phyloP scores from a whole-genome alignment of 2,888 invertebrate species.

The Dendrolimus pini region DNA sequence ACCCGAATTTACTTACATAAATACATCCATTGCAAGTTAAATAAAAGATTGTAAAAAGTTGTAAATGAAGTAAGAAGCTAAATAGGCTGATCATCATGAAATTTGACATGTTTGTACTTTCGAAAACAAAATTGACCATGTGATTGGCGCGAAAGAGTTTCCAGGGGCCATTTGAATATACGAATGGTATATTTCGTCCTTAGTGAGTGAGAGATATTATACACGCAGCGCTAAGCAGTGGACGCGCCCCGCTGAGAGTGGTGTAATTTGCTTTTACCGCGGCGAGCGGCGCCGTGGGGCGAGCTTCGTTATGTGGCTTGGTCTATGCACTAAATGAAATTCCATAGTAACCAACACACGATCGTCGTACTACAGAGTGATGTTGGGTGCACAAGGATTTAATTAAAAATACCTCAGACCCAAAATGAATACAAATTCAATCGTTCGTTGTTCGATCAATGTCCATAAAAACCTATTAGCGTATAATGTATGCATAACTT shows the following conservation, averaged over 20 bases:
- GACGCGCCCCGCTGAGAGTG: conserved; percentile 34
- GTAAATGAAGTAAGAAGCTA: no score
- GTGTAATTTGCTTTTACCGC: conserved; percentile 51
- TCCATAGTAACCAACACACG: conserved; percentile 20
- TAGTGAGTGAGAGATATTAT: not conserved
- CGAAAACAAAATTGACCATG: no score
- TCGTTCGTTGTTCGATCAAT: not conserved
- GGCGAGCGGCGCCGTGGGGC: conserved; percentile 24
- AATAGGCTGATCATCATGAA: no score
- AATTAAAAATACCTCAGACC: conserved; percentile 26
- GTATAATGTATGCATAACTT: not conserved
- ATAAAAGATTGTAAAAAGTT: no score
- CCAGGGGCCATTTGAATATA: no score
- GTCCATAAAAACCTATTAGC: not conserved
- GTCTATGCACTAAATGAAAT: conserved; percentile 26
- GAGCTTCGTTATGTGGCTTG: conserved; percentile 10
- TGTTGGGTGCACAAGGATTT: conserved; percentile 12
- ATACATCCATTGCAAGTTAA: no score
- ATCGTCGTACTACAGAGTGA: conserved; percentile 14
- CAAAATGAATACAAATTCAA: conserved; percentile 15
- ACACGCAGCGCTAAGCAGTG: conserved; percentile 2
- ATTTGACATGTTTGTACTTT: no score
- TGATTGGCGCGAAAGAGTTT: no score
- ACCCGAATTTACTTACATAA: no score
- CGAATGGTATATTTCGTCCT: not conserved